phyloP scores from a whole-genome alignment of 2,113 vertebrate genomes.

The Bettongia penicillata region DNA sequence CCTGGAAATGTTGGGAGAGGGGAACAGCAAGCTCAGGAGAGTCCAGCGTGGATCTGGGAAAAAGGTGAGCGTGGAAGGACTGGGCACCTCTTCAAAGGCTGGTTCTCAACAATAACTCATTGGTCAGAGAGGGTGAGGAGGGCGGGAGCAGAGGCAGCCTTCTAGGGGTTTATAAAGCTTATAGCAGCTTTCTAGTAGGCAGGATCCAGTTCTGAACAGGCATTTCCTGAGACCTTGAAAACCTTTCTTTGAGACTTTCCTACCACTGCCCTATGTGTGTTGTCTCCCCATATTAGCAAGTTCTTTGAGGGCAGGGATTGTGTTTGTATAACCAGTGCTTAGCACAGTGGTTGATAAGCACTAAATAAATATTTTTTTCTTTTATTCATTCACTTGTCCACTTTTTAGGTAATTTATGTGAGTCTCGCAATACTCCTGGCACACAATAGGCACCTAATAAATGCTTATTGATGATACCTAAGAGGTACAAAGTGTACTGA shows the following conservation, averaged over 20 bases:
- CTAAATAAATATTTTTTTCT: conserved; percentile 14
- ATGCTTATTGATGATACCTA: neutral
- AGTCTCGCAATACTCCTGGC: neutral
- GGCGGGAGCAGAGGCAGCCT: neutral
- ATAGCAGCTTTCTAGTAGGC: neutral
- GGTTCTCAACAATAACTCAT: neutral
- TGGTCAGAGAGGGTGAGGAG: neutral
- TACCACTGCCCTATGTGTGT: no score
- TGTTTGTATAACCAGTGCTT: neutral
- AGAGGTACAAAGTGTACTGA: neutral
- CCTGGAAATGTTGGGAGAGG: neutral
- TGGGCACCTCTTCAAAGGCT: neutral
- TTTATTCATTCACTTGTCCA: conserved; percentile 1
- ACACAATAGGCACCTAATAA: neutral
- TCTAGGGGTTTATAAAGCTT: neutral
- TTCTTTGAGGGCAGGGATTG: neutral
- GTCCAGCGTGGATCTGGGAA: neutral
- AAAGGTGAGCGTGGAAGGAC: neutral
- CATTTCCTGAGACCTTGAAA: neutral
- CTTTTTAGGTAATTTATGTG: neutral
- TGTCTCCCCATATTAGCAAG: neutral
- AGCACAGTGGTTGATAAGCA: neutral
- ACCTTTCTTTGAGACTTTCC: neutral
- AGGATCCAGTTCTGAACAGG: neutral
- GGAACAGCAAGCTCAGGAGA: no score